Evolutionary conservation across 2,888 invertebrate species (phyloP).

Genomic region (Diloba caeruleocephala): DNA sequence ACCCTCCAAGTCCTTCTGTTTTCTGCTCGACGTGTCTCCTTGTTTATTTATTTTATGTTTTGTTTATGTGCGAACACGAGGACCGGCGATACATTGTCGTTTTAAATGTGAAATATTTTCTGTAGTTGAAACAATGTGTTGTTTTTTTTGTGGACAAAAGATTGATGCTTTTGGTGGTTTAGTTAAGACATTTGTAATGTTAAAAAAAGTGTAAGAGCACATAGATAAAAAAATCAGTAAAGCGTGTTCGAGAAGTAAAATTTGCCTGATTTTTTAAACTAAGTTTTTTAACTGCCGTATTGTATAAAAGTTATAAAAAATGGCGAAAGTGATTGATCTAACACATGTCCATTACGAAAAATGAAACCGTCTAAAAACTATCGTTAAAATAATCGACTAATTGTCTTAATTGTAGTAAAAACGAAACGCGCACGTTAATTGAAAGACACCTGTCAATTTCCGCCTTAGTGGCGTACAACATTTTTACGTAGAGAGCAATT

Average conservation of each 20-base stretch:
- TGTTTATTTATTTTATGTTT: conserved; percentile 85
- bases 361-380: conserved; percentile 37
- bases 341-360: conserved; percentile 25
- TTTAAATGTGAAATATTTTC: conserved; percentile 57
- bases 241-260: no score
- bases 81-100: conserved; percentile 50
- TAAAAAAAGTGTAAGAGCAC: conserved; percentile 19
- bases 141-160: conserved; percentile 21
- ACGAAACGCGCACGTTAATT: conserved; percentile 64
- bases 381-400: conserved; percentile 43
- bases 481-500: conserved; percentile 70
- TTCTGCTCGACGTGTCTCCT: conserved; percentile 72
- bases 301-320: conserved; percentile 15
- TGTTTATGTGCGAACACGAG: conserved; percentile 83
- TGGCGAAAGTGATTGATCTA: conserved; percentile 28
- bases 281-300: not conserved
- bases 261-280: no score
- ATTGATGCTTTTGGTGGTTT: conserved; percentile 41
- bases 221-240: conserved; percentile 9
- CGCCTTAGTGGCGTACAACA: conserved; percentile 60
- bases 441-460: conserved; percentile 83
- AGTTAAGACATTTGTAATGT: conserved; percentile 35
- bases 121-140: conserved; percentile 48
- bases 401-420: conserved; percentile 37
- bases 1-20: conserved; percentile 82